A percentile compares a stretch with the other conserved stretches of the same genome.
These are phyloP conservation scores for Gambusia affinis DNA, from an alignment of 2,113 vertebrate genomes.

Conservation along the genomic window DNA sequence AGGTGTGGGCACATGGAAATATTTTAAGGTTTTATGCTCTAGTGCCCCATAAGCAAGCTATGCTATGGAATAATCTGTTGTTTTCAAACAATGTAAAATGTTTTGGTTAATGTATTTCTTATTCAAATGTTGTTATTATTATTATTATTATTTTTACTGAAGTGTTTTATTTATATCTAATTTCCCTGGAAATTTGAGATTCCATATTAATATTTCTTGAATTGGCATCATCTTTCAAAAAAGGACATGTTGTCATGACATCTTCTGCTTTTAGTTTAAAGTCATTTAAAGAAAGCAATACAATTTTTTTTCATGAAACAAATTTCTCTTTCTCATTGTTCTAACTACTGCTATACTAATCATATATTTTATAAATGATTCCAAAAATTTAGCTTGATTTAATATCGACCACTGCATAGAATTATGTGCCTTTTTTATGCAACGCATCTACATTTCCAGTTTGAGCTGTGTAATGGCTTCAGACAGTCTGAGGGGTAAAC, in stretches of 20 bases:
- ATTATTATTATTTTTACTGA: background rate
- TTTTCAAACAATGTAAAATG: slow-evolving; percentile 1
- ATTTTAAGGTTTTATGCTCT: slow-evolving; percentile 10
- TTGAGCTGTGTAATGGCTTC: background rate
- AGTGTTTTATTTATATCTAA: background rate
- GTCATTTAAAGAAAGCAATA: no score
- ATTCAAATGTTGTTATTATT: background rate
- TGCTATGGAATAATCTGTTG: slow-evolving; percentile 3
- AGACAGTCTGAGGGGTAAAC: background rate
- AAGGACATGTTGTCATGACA: no score
- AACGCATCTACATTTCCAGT: no score
- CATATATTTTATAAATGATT: no score
- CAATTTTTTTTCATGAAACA: no score
- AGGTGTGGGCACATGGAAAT: slow-evolving; percentile 7
- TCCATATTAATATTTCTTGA: background rate
- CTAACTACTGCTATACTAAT: no score
- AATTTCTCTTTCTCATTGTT: no score
- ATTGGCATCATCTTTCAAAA: background rate
- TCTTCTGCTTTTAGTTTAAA: no score
- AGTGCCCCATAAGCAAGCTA: background rate
- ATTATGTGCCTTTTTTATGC: no score
- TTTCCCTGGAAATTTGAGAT: background rate
- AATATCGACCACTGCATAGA: no score
- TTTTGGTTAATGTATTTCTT: background rate
- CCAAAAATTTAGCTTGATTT: no score